Evolutionary conservation across 2,113 vertebrate species (phyloP), one percentile per base, ranked within the genome.

Genomic region (Mormoops blainvillei): DNA sequence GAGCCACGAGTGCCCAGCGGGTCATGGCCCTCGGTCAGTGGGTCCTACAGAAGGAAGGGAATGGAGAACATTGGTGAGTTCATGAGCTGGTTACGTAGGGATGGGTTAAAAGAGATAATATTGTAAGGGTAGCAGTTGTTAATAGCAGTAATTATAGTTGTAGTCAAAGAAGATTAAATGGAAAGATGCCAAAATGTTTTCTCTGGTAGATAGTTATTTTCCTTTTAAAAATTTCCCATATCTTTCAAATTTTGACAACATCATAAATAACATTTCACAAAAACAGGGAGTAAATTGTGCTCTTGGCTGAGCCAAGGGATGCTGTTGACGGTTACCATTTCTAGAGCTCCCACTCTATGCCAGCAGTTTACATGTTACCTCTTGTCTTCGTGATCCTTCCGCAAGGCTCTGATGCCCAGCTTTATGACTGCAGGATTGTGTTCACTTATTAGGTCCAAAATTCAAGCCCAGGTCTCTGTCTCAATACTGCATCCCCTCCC

Each of bases 231-330:
- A 63, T 87, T 93, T 86, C 63, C 68, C 52, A 2, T 48, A 50
- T 95, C 63, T 95, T 78, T 93, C 87, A 91, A 87, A 92, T 87
- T 71, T 76, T 96, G 89, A 95, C 52, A 68, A 74, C 19, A 28
- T 50, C 83, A 91, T 83, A 87, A 96, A 94, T 88, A 96, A 74
- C 90, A 94, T 52, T 91, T 95, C 83, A 94, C 78, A 95, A 63
- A 92, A 88, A 71, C 28, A 93, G 26, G 36, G n/a, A 89, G 43
- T 54, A 91, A 85, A 87, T 26, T 89, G 43, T 86, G 31, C 70
- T 91, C 31, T 54, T 82, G 22, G 22, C 48, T 65, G 63, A 78
- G 61, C 78, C 41, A 70, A 89, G 74, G 63, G 45, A 80, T 65
- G 45, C 20, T 70, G 43, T n/a, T 73, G 73, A 93, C 54, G 73